Evolutionary conservation across 2,797 vertebrate species (phyloP).

Genomic region (Orientallactaga sibirica): DNA sequence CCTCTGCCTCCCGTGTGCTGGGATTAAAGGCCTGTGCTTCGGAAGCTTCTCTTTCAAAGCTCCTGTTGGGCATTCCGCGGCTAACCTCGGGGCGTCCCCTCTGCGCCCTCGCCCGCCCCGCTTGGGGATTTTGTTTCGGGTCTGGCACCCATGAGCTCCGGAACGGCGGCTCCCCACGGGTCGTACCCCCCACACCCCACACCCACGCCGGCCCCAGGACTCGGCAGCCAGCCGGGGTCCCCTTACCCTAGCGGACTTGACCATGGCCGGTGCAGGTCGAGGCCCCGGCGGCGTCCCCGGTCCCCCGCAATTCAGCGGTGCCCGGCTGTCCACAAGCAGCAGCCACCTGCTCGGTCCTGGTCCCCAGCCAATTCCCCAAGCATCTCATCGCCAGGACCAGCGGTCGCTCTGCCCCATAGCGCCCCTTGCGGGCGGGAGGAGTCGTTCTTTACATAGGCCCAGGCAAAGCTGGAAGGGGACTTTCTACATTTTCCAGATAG

Average conservation of each 20-base stretch:
- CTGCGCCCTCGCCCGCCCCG: rapidly evolving
- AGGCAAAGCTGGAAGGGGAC: no score
- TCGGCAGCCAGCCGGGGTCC: neutral
- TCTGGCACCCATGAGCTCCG: neutral
- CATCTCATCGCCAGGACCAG: neutral
- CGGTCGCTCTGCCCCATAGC: neutral
- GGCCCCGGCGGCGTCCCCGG: rapidly evolving
- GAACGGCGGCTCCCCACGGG: neutral
- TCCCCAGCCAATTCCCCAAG: rapidly evolving
- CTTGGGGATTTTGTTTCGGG: neutral
- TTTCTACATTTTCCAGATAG: no score
- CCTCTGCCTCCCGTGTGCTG: no score
- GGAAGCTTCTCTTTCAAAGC: neutral
- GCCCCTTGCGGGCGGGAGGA: slow-evolving; percentile 52
- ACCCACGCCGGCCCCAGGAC: no score
- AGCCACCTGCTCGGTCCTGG: rapidly evolving
- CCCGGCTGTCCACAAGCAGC: no score
- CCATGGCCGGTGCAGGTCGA: slow-evolving; percentile 4
- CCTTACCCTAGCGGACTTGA: slow-evolving; percentile 59
- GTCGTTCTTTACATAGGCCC: no score
- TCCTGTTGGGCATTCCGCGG: neutral
- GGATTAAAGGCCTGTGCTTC: no score
- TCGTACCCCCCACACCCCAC: neutral
- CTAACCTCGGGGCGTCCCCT: no score
- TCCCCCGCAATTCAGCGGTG: rapidly evolving